phyloP scores from a whole-genome alignment of 2,113 vertebrate species.

The Crypturellus undulatus region DNA sequence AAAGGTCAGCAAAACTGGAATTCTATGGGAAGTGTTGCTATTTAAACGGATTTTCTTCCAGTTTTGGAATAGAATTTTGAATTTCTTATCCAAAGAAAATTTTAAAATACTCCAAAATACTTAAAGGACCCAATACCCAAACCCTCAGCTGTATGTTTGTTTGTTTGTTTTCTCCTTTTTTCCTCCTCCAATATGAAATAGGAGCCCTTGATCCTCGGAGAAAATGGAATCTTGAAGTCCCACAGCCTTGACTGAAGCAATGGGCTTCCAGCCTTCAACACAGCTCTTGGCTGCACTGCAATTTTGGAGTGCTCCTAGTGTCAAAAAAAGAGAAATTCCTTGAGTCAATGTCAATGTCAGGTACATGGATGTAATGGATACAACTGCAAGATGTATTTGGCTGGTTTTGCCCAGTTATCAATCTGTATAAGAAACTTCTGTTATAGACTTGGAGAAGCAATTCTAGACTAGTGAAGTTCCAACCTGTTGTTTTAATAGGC shows the following conservation, averaged over 20 bases:
- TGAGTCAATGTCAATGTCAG: no score
- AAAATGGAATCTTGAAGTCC: not conserved
- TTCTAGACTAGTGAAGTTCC: not conserved
- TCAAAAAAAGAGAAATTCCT: not conserved
- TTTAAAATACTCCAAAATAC: not conserved
- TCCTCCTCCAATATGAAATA: not conserved
- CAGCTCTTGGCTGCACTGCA: not conserved
- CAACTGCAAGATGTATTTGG: not conserved
- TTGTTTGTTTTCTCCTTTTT: not conserved
- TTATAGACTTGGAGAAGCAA: not conserved
- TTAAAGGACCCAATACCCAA: not conserved
- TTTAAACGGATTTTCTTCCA: not conserved
- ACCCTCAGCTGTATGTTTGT: not conserved
- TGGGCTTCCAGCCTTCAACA: not conserved
- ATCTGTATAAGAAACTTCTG: not conserved
- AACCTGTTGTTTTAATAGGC: not conserved
- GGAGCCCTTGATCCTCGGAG: not conserved
- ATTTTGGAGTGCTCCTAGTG: not conserved
- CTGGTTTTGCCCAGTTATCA: not conserved
- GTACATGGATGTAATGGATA: not conserved
- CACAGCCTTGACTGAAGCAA: rapidly evolving
- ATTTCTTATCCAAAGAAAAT: not conserved
- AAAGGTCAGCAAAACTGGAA: not conserved
- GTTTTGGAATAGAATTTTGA: not conserved
- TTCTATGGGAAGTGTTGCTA: not conserved